Evolutionary conservation across 2,113 vertebrate genomes (phyloP).

Genomic region (Benitochromis conjunctus): DNA sequence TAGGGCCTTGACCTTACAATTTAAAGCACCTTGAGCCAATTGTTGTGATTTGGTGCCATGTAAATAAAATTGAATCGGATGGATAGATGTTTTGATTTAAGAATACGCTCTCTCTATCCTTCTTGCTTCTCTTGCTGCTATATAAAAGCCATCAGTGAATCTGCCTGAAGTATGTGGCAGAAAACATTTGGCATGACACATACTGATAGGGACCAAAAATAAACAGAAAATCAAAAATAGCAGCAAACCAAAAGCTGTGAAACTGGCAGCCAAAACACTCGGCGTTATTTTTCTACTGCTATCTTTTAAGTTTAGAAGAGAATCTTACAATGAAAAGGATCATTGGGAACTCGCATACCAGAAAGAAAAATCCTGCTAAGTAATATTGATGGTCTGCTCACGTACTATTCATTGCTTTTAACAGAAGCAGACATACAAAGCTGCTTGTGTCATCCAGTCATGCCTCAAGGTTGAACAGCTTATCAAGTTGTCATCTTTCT

Average conservation of each 20-base stretch:
- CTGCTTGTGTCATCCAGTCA: conserved; percentile 6
- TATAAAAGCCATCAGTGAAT: background rate
- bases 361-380: background rate
- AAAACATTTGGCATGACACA: background rate
- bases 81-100: background rate
- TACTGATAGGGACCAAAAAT: background rate
- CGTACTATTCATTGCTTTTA: background rate
- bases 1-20: background rate
- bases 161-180: background rate
- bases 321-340: background rate
- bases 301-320: background rate
- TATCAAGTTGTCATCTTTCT: conserved; percentile 48
- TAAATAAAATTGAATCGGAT: background rate
- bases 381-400: background rate
- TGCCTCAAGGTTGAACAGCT: conserved; percentile 44
- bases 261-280: background rate
- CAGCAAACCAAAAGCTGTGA: conserved; percentile 1
- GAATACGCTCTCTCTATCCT: background rate
- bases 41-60: background rate
- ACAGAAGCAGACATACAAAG: background rate
- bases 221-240: background rate
- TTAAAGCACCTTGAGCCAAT: background rate
- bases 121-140: background rate
- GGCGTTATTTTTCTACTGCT: background rate
- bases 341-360: background rate